A percentile compares a stretch with the other conserved stretches of the same genome.
Conservation (phyloP, 2,888 invertebrate genomes). For the Sesia bembeciformis region DNA sequence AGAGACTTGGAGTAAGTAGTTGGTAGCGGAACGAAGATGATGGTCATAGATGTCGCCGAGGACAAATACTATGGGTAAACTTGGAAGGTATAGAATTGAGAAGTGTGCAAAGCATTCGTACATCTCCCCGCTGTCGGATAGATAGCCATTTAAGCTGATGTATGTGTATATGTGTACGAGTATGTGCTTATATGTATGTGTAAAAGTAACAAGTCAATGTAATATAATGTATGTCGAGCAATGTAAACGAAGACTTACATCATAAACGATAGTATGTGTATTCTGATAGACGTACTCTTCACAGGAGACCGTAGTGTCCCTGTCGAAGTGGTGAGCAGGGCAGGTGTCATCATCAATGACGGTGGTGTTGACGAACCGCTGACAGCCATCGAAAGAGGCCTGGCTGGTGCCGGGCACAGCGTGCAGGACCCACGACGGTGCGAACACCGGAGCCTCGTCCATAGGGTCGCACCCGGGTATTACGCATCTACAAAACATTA, state of each 20-base stretch:
- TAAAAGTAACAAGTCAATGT: too few relatives aligned
- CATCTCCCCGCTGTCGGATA: too few relatives aligned
- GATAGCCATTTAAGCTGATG: too few relatives aligned
- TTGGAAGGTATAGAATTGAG: too few relatives aligned
- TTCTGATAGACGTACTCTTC: conserved; percentile 24
- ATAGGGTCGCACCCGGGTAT: conserved; percentile 39
- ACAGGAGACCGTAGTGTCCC: conserved; percentile 10
- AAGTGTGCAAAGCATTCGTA: too few relatives aligned
- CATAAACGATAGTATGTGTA: conserved; percentile 24
- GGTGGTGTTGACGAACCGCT: conserved; percentile 32
- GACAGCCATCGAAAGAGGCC: conserved; percentile 51
- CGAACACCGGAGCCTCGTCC: conserved; percentile 25
- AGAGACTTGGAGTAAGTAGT: too few relatives aligned
- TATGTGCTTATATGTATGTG: too few relatives aligned
- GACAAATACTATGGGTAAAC: too few relatives aligned
- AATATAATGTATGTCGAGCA: too few relatives aligned
- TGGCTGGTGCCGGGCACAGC: conserved; percentile 45
- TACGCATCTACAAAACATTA: conserved; percentile 26
- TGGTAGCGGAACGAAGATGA: too few relatives aligned
- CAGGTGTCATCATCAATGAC: conserved; percentile 11
- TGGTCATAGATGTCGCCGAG: too few relatives aligned
- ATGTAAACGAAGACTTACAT: conserved; percentile 15
- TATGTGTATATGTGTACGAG: too few relatives aligned
- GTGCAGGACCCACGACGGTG: conserved; percentile 53
- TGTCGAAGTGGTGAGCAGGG: conserved; percentile 19